Base-by-base conservation (phyloP, 2,888 invertebrate genomes). In the Heliconius ismenius region DNA sequence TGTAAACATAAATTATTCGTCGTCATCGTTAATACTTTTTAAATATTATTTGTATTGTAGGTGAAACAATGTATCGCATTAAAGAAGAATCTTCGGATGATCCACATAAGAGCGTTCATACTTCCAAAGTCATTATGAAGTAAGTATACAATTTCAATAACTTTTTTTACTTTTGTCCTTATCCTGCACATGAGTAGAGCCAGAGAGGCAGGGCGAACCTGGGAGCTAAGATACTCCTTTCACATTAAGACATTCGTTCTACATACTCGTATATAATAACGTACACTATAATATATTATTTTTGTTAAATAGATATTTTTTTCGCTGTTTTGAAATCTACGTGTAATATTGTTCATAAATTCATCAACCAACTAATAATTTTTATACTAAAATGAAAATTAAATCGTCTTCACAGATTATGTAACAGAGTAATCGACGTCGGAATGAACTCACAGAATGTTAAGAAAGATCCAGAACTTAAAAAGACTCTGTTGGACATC, bases 391-490 rank as follows among this genome's bases (percentile, higher is more conserved):
- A 49, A 6, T 49, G 49, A 18, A 7, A 49, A 36, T 15, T 64
- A 4, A 39, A 26, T 60, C 32, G 32, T 6, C 26, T 43, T 39
- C 28, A 2, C 81, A 95, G 99, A 70, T 92, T 99, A 18, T 98
- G 98, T 4, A 98, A 98, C 90, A 96, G 99, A 49, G 99, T 99
- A 7, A 95, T 99, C 77, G 96, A 98, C 87, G 98, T 99, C 28
- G 98, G 99, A 67, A 97, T 98, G 91, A 97, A 98, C 85, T 90
- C 90, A 0, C 68, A 77, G 11, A 79, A 82, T 13, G 90, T 86
- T 1, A 84, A 85, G 10, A 97, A 98, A 86, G 99, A 99, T 94
- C 98, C 98, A 0, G 95, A 95, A 76, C 98, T 98, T 88, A 97
- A 97, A 73, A 96, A 96, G 10, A 96, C 97, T 70, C 96, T 99